phyloP scores from a whole-genome alignment of 2,888 invertebrate species.

The Lasioglossum oenotherae region DNA sequence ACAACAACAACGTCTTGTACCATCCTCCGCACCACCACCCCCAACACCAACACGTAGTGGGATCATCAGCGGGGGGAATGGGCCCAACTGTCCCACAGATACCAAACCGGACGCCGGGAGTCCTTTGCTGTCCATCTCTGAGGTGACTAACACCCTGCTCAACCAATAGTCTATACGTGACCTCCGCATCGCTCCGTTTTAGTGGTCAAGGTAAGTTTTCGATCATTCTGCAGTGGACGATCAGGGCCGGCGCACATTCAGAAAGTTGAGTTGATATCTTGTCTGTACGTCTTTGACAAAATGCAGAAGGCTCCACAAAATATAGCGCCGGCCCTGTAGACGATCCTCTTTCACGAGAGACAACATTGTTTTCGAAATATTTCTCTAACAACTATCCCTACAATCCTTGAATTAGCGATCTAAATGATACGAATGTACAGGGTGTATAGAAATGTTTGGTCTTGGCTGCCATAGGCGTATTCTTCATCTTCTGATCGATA shows the following conservation, averaged over 20 bases:
- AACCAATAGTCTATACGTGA: constrained; percentile 86
- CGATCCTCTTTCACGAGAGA: too few species aligned
- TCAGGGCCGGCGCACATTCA: too few species aligned
- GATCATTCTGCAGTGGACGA: neutral
- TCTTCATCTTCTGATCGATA: too few species aligned
- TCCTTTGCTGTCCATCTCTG: constrained; percentile 91
- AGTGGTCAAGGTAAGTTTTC: constrained; percentile 68
- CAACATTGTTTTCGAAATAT: too few species aligned
- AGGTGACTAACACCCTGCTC: constrained; percentile 91
- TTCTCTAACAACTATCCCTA: too few species aligned
- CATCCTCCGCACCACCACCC: constrained; percentile 81
- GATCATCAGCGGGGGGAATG: constrained; percentile 78
- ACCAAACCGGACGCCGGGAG: constrained; percentile 87
- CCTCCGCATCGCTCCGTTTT: constrained; percentile 69
- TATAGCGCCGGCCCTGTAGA: too few species aligned
- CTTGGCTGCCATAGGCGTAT: too few species aligned
- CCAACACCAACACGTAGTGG: constrained; percentile 78
- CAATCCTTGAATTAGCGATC: too few species aligned
- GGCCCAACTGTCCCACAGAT: constrained; percentile 84
- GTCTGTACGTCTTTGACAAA: too few species aligned
- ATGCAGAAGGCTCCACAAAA: too few species aligned
- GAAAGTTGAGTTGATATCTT: too few species aligned
- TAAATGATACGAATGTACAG: neutral
- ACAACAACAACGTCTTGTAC: constrained; percentile 77
- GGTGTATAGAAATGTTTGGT: too few species aligned